phyloP scores from a whole-genome alignment of 1,140 invertebrate species.

The Coenobita brevimanus region DNA sequence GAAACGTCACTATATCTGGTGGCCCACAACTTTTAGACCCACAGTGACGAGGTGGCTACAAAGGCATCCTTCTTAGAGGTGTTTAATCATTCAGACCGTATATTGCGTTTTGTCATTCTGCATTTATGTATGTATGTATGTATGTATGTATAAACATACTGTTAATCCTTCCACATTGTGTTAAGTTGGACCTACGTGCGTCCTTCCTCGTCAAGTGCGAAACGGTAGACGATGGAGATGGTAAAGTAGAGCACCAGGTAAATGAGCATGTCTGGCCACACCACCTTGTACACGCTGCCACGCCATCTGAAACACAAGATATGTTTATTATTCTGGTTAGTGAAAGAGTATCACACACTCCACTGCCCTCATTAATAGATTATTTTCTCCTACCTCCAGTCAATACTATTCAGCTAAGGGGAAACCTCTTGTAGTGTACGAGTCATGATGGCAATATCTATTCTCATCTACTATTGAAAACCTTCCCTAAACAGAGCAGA shows the following conservation, averaged over 20 bases:
- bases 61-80: too few species aligned
- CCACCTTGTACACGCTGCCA: slow-evolving; percentile 39
- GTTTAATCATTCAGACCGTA: too few species aligned
- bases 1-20: too few species aligned
- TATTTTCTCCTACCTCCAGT: background rate
- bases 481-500: too few species aligned
- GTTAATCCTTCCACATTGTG: background rate
- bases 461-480: too few species aligned
- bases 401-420: background rate
- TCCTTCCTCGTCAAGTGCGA: slow-evolving; percentile 12
- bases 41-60: too few species aligned
- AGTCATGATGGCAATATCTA: too few species aligned
- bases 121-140: background rate
- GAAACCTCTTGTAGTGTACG: too few species aligned
- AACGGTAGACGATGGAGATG: slow-evolving; percentile 40
- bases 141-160: background rate
- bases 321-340: background rate
- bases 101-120: background rate
- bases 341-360: too few species aligned
- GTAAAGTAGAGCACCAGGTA: slow-evolving; percentile 20
- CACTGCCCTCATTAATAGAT: background rate
- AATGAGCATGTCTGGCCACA: slow-evolving; percentile 37
- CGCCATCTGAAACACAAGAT: slow-evolving; percentile 29
- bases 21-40: too few species aligned
- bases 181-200: background rate